Percentiles rank a stretch among this genome's conserved stretches.
phyloP scores from a whole-genome alignment of 2,888 invertebrate species.

The Parthenolecanium corni region DNA sequence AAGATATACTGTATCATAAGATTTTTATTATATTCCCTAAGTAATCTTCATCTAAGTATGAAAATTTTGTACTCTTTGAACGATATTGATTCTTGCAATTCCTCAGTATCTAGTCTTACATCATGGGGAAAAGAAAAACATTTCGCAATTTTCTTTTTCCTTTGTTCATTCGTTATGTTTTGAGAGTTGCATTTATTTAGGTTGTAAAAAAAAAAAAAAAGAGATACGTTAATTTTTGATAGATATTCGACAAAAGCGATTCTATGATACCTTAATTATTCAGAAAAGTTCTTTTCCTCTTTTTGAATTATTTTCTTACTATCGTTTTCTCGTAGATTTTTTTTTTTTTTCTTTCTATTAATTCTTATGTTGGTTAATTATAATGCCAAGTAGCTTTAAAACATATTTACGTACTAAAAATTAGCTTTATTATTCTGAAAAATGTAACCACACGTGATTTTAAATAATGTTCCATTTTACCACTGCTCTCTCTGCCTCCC shows the following conservation, averaged over 20 bases:
- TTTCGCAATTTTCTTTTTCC: conserved; percentile 21
- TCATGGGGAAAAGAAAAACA: neutral
- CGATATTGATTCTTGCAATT: conserved; percentile 27
- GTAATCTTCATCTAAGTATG: conserved; percentile 6
- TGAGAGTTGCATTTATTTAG: conserved; percentile 27
- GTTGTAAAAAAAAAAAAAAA: too few relatives aligned
- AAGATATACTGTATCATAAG: conserved; percentile 21
- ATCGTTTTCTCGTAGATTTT: neutral
- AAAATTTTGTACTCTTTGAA: conserved; percentile 18
- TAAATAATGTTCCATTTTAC: too few relatives aligned
- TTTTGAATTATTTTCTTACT: neutral
- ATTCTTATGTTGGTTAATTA: neutral
- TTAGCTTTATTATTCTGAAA: too few relatives aligned
- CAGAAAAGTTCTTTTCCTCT: neutral
- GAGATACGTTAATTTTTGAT: too few relatives aligned
- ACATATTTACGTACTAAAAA: too few relatives aligned
- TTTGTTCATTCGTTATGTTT: conserved; percentile 8
- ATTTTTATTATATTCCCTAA: conserved; percentile 9
- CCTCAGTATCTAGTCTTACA: conserved; percentile 24
- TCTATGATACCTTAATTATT: too few relatives aligned
- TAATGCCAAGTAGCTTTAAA: too few relatives aligned
- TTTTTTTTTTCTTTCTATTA: neutral
- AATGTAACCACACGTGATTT: too few relatives aligned
- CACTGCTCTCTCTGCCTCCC: too few relatives aligned
- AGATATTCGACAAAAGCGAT: neutral